phyloP scores from a whole-genome alignment of 1,140 invertebrate genomes.

The Phocides pigmalion region DNA sequence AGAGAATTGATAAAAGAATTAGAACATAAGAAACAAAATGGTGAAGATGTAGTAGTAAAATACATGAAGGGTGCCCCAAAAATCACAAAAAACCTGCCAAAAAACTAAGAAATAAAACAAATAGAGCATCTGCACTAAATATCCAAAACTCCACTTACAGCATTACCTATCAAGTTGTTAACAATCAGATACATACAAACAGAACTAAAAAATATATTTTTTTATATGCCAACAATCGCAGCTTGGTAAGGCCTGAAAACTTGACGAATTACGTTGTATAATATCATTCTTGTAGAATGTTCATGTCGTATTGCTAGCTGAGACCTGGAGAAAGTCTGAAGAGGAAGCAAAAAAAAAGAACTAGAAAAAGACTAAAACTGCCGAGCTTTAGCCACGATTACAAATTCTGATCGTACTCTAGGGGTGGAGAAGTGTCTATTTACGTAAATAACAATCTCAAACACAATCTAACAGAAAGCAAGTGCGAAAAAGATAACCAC shows the following conservation, averaged over 20 bases:
- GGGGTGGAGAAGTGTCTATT: constrained; percentile 3
- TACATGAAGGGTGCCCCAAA: neutral
- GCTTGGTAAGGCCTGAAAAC: neutral
- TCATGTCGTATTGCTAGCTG: neutral
- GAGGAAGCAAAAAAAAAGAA: neutral
- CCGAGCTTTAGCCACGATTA: neutral
- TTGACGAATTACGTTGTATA: neutral
- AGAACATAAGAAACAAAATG: neutral
- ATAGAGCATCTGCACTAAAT: too few species aligned
- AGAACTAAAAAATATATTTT: neutral
- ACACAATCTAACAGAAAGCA: neutral
- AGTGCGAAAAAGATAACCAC: constrained; percentile 7
- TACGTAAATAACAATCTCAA: neutral
- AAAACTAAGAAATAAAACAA: neutral
- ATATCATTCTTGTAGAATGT: neutral
- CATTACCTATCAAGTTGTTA: neutral
- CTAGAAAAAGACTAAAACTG: neutral
- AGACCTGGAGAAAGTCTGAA: neutral
- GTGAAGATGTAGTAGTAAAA: neutral
- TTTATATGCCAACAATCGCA: neutral
- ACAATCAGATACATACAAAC: neutral
- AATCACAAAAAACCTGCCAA: neutral
- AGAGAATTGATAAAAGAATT: too few species aligned
- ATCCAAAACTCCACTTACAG: too few species aligned
- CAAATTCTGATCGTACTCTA: neutral